Evolutionary conservation across 2,797 vertebrate genomes (phyloP).

Genomic region (Chiloscyllium punctatum): DNA sequence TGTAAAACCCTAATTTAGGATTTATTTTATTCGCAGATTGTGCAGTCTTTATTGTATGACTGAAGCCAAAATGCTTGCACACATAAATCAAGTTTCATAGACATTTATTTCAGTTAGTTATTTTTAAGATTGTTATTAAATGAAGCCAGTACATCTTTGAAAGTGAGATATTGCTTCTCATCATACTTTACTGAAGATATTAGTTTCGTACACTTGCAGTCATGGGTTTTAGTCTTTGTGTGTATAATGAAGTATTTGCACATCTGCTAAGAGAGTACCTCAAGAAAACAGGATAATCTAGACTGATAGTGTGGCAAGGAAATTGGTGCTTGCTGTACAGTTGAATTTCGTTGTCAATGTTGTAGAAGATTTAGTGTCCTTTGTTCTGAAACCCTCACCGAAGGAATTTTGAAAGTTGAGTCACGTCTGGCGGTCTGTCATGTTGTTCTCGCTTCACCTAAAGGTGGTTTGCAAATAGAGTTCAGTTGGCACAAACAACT

Average conservation of each 20-base stretch:
- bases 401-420: no score
- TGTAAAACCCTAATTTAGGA: not conserved
- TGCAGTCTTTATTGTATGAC: not conserved
- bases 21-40: not conserved
- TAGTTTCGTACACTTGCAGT: not conserved
- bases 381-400: not conserved
- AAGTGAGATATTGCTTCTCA: not conserved
- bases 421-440: not conserved
- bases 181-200: not conserved
- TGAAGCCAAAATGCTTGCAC: not conserved
- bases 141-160: not conserved
- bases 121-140: not conserved
- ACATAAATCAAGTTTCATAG: not conserved
- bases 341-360: no score
- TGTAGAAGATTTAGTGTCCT: not conserved
- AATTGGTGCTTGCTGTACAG: not conserved
- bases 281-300: not conserved
- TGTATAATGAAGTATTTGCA: not conserved
- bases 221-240: not conserved
- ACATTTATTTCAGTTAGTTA: not conserved
- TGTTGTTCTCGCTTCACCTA: not conserved
- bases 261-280: not conserved
- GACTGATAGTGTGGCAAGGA: not conserved
- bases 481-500: not conserved
- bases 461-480: not conserved